These are phyloP conservation scores for Minunthozetes semirufus DNA, from an alignment of 2,888 invertebrate species.

Conservation along the genomic window DNA sequence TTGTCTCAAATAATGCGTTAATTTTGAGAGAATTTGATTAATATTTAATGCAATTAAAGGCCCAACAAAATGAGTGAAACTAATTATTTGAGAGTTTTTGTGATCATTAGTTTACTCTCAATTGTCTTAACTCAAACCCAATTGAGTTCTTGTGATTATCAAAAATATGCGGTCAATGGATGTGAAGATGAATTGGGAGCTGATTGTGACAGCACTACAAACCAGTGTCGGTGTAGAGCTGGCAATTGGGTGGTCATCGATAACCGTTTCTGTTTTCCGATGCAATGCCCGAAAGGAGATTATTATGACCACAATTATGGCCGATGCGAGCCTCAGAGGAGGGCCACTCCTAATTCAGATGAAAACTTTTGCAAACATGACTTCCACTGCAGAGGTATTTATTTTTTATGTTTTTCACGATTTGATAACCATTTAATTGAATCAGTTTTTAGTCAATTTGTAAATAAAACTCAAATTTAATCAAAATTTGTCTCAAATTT, in stretches of 20 bases:
- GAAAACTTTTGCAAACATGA: conserved; percentile 33
- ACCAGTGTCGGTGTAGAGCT: conserved; percentile 9
- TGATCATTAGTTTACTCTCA: neutral
- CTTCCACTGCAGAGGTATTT: conserved; percentile 29
- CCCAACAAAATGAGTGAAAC: neutral
- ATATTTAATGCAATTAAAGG: no score
- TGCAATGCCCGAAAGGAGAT: conserved; percentile 12
- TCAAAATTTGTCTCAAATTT: no score
- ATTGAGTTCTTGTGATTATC: conserved; percentile 22
- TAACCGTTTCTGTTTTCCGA: conserved; percentile 21
- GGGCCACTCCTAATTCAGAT: neutral
- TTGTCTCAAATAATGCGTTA: no score
- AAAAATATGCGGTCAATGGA: conserved; percentile 17
- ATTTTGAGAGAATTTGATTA: no score
- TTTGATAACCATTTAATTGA: no score
- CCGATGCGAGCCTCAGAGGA: conserved; percentile 18
- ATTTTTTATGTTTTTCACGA: no score
- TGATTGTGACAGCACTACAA: conserved; percentile 2
- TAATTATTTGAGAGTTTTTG: neutral
- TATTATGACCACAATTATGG: conserved; percentile 22
- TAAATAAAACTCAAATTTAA: no score
- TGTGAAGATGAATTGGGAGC: conserved; percentile 34
- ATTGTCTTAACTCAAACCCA: neutral
- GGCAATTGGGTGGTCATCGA: conserved; percentile 1
- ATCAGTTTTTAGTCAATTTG: no score